Evolutionary conservation across 2,888 invertebrate genomes (phyloP).

Genomic region (Tenthredo livida): DNA sequence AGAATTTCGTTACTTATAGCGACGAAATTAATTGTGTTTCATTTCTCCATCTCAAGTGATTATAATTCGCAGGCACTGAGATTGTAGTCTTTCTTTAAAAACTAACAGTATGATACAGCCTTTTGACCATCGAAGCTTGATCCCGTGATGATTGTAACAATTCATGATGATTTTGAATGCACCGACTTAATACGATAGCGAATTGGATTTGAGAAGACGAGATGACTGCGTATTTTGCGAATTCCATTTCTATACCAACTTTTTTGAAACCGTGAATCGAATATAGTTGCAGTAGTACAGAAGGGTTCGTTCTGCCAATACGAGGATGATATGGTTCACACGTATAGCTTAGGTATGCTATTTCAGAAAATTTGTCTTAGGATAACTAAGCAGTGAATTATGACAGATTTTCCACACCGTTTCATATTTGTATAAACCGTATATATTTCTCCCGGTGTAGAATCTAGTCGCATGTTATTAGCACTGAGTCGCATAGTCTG

Average conservation of each 20-base stretch:
- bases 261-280: not conserved
- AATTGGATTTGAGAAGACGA: too few species aligned
- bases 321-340: not conserved
- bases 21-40: not conserved
- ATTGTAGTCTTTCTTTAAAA: not conserved
- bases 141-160: not conserved
- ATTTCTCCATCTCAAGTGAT: not conserved
- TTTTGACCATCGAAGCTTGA: not conserved
- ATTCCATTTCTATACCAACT: not conserved
- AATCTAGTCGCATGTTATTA: not conserved
- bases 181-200: too few species aligned
- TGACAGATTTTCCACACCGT: not conserved
- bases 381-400: not conserved
- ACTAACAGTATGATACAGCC: not conserved
- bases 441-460: not conserved
- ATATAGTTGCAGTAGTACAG: not conserved
- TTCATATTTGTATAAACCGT: not conserved
- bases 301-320: not conserved
- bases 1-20: not conserved
- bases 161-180: not conserved
- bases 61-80: not conserved
- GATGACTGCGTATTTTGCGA: not conserved
- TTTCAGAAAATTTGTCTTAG: not conserved
- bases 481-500: conserved; percentile 4
- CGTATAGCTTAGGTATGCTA: too few species aligned